Base-by-base conservation (phyloP, 2,797 vertebrate species). In the Notolepis coatsorum region DNA sequence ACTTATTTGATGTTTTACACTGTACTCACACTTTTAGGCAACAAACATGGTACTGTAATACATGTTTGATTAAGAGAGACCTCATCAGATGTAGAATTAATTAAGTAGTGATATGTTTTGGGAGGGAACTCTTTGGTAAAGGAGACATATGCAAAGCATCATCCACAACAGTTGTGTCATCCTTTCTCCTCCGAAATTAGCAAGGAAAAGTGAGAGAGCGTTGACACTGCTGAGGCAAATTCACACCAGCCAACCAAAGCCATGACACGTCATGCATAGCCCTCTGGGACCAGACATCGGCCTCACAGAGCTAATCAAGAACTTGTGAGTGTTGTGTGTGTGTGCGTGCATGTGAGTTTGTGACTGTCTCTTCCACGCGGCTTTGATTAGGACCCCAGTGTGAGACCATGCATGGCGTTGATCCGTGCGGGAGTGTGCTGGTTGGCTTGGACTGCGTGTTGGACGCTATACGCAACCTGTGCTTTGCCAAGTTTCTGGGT, bases 361-460 rank as follows among this genome's bases (percentile, higher is more conserved):
- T 61, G 43, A 61, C 49, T 57, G 39, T 42, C 43, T 62, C 21
- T 47, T 77, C 62, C 82, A 72, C 49, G 52, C 71, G 77, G 76
- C 56, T 84, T 85, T 85, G 77, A 89, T 88, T 86, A 82, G 42
- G 61, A 25, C 47, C 61, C 54, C 61, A 67, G 73, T 24, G 47
- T 84, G 80, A 87, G 84, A 85, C 81, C 77, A 81, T 85, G 64
- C 81, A 79, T 88, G 73, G 65, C 52, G 73, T 81, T 74, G 72
- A 77, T 90, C 84, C 68, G 79, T 85, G 75, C 53, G 81, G 83
- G 85, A 84, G 75, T 87, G 80, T 87, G 83, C 84, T 82, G 73
- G 64, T 78, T 76, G 77, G 78, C 75, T 62, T 64, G 48, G 47
- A 55, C 46, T 65, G 65, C 66, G 9, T 57, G 42, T 76, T 90